Evolutionary conservation across 2,113 vertebrate species (phyloP), one percentile per base, ranked within the genome.

Genomic region (Columbina picui): DNA sequence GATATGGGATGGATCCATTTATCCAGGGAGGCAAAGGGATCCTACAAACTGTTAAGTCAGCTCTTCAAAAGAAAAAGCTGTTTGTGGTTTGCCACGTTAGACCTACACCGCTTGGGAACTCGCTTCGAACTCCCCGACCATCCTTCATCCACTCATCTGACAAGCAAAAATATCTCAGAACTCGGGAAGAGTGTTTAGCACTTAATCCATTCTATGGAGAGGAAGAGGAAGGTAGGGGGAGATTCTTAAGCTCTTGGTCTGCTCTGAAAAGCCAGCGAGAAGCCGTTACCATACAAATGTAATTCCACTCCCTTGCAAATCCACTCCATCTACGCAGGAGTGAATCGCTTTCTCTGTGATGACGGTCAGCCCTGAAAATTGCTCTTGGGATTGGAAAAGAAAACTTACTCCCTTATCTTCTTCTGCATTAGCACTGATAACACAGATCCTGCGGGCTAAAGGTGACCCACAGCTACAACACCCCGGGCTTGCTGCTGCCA

Each of bases 381-480:
- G 27, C 68, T 73, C 79, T 75, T n/a, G 20, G 68, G 73, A 89
- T 0, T 30, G 39, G 36, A 78, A 91, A 92, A 64, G 47, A 77
- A 92, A 86, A 80, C n/a, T 56, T 20, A 34, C 26, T 32, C 79
- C 45, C 36, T 76, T n/a, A 19, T 34, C 23, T 25, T 60, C 56
- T 30, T 30, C 30, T 13, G 39, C n/a, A 6, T 56, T 69, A 83
- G 25, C 57, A 41, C 25, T 6, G 84, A 41, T 65, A 57, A 60
- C 6, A 45, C n/a, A 50, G 87, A 30, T 65, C 50, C 70, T 65
- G 49, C 57, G 18, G 29, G 45, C 59, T 74, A 45, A 83, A 59
- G 1, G 2, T 1, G 59, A 68, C 50, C 59, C 63, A 36, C 18
- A 36, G 52, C 84, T 41, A 5, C 52, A 17, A 1, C 0, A 2